Conservation (phyloP, 2,888 invertebrate species). For the Argynnis bischoffii region DNA sequence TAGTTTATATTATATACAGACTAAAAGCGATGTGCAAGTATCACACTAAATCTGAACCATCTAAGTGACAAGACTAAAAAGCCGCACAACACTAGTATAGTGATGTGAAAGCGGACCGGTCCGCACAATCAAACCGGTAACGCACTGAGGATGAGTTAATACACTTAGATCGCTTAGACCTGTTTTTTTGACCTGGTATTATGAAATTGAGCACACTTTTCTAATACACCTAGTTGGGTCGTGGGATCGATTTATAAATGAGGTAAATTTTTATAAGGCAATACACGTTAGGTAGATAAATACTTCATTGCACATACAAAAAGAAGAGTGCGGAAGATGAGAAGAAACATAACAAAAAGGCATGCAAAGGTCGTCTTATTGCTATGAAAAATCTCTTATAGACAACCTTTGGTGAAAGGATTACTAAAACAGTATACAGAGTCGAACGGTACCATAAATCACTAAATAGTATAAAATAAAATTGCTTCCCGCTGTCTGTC, state of each 20-base stretch:
- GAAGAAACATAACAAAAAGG: too few relatives aligned
- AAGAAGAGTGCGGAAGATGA: too few relatives aligned
- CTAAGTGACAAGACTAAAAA: conserved; percentile 5
- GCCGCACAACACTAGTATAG: conserved; percentile 6
- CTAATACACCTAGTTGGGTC: background rate
- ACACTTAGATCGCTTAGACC: background rate
- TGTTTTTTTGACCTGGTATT: background rate
- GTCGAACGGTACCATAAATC: too few relatives aligned
- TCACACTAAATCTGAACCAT: background rate
- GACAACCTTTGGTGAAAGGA: too few relatives aligned
- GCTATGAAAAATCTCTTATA: too few relatives aligned
- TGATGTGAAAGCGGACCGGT: conserved; percentile 16
- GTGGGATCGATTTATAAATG: background rate
- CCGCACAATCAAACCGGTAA: conserved; percentile 7
- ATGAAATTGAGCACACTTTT: background rate
- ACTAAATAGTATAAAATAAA: too few relatives aligned
- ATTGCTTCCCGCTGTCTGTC: too few relatives aligned
- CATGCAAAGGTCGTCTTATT: too few relatives aligned
- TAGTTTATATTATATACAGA: too few relatives aligned
- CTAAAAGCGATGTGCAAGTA: too few relatives aligned
- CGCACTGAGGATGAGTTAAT: conserved; percentile 12
- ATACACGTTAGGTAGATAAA: background rate
- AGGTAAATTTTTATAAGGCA: background rate
- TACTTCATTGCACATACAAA: too few relatives aligned
- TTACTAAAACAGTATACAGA: too few relatives aligned